These are phyloP conservation scores for Panagrolaimus sp. DNA, from an alignment of 1,140 invertebrate species.

Conservation along the genomic window DNA sequence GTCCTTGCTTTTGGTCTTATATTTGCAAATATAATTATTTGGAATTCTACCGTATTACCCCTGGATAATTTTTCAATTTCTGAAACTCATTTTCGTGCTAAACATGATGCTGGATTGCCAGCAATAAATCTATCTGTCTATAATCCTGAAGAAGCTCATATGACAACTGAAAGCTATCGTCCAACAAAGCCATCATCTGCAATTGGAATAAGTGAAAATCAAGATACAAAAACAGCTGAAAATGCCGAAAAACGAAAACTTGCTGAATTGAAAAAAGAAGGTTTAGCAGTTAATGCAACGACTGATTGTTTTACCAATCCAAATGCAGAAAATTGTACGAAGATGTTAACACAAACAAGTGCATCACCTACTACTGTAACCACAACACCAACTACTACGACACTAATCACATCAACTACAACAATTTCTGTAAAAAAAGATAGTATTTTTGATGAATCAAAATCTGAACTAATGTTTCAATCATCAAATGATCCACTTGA, in stretches of 20 bases:
- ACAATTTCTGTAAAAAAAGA: neutral
- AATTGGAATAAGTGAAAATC: constrained; percentile 17
- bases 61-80: neutral
- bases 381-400: constrained; percentile 17
- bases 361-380: constrained; percentile 20
- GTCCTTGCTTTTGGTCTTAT: neutral
- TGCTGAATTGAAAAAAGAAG: constrained; percentile 8
- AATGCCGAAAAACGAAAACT: constrained; percentile 19
- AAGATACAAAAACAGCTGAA: constrained; percentile 21
- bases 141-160: neutral
- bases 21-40: neutral
- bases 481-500: neutral
- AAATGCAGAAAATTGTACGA: neutral
- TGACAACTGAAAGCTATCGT: neutral
- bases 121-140: neutral
- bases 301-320: neutral
- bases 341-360: neutral
- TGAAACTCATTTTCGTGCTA: neutral
- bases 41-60: neutral
- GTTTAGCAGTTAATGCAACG: neutral
- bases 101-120: neutral
- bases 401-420: too few relatives aligned
- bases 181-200: constrained; percentile 19
- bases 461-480: neutral
- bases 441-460: neutral